phyloP scores from a whole-genome alignment of 2,888 invertebrate genomes.

The Drosophila dives region DNA sequence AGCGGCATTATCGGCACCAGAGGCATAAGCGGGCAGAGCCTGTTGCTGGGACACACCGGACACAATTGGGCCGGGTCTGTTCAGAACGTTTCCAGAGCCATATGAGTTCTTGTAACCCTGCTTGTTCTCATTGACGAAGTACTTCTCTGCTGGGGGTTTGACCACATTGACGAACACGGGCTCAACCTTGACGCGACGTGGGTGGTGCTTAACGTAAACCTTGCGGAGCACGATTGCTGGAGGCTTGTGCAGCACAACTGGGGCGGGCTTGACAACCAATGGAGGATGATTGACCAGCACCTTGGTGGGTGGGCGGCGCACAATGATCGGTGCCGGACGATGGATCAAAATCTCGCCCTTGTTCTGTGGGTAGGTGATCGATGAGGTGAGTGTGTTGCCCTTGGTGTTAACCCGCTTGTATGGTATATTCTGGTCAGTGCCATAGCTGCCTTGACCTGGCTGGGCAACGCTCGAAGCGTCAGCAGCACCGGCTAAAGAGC shows the following conservation, averaged over 20 bases:
- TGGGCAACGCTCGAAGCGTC: conserved; percentile 60
- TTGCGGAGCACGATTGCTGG: conserved; percentile 84
- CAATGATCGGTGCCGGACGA: conserved; percentile 84
- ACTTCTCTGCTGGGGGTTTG: conserved; percentile 84
- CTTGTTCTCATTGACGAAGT: conserved; percentile 83
- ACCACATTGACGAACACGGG: conserved; percentile 84
- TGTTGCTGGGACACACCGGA: conserved; percentile 46
- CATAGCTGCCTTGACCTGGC: conserved; percentile 57
- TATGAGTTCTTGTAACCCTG: conserved; percentile 64
- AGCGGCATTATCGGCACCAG: conserved; percentile 72
- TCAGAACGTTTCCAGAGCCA: conserved; percentile 23
- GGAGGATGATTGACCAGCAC: conserved; percentile 84
- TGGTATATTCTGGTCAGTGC: conserved; percentile 74
- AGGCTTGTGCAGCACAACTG: conserved; percentile 84
- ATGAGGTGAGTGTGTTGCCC: conserved; percentile 78
- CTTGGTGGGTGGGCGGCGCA: conserved; percentile 84
- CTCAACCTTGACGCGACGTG: conserved; percentile 83
- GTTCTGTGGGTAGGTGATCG: conserved; percentile 82
- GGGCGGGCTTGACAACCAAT: conserved; percentile 84
- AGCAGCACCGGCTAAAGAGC: conserved; percentile 37
- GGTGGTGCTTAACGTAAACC: conserved; percentile 82
- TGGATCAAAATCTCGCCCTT: conserved; percentile 84
- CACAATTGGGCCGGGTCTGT: conserved; percentile 50
- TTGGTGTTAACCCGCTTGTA: conserved; percentile 79
- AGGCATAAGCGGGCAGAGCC: conserved; percentile 66